These are phyloP conservation scores for Scartelaos histophorus DNA, from an alignment of 2,113 vertebrate genomes.

Conservation along the genomic window DNA sequence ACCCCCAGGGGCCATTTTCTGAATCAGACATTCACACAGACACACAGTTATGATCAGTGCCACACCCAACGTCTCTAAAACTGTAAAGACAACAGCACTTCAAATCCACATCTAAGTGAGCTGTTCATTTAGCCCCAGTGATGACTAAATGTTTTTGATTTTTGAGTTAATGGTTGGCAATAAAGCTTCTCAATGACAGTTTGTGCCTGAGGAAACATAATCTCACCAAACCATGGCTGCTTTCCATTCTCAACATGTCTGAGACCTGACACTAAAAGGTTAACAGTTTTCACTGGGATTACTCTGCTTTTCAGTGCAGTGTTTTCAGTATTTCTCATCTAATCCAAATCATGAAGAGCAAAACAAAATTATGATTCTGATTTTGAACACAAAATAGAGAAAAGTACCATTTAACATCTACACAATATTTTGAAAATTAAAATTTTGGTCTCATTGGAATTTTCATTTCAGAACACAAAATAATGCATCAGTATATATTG, in stretches of 20 bases:
- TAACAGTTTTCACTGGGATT: conserved; percentile 26
- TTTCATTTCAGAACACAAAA: no score
- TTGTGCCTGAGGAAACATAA: conserved; percentile 29
- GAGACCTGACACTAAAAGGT: conserved; percentile 44
- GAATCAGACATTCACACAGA: conserved; percentile 48
- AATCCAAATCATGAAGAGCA: no score
- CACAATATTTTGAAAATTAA: no score
- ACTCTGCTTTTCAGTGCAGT: not conserved
- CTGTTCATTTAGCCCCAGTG: conserved; percentile 17
- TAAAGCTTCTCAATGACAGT: conserved; percentile 44
- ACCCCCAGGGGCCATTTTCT: conserved; percentile 51
- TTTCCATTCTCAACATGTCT: conserved; percentile 53
- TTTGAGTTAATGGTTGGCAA: conserved; percentile 45
- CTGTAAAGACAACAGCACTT: conserved; percentile 19
- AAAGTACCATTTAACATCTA: no score
- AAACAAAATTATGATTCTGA: no score
- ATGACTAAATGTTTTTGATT: conserved; percentile 40
- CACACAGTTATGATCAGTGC: conserved; percentile 33
- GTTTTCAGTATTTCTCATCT: no score
- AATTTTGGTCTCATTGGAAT: no score
- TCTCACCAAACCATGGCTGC: conserved; percentile 21
- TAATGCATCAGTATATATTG: no score
- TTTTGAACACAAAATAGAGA: no score
- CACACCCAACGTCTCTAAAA: conserved; percentile 57
- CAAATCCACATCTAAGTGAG: conserved; percentile 24